Percentiles rank a stretch among this genome's conserved stretches.
Evolutionary conservation across 2,888 invertebrate species (phyloP).

Genomic region (Cecidostiba fungosa): DNA sequence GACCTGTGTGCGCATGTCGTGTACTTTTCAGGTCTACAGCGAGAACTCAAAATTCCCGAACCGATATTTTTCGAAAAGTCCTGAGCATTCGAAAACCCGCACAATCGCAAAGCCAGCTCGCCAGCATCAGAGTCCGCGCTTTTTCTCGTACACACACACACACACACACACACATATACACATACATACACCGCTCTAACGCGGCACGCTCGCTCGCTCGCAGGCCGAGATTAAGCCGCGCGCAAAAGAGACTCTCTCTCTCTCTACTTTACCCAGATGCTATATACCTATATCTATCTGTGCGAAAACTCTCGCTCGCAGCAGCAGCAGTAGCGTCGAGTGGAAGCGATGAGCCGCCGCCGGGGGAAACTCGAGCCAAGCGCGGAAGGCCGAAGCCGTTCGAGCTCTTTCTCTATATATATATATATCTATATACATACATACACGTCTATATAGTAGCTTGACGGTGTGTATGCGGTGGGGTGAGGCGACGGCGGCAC

Average conservation of each 20-base stretch:
- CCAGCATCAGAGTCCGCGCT: not conserved
- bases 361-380: slow-evolving; percentile 70
- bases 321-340: slow-evolving; percentile 69
- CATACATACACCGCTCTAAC: not conserved
- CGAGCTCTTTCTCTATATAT: slow-evolving; percentile 59
- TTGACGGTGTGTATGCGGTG: slow-evolving; percentile 43
- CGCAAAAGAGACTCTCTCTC: slow-evolving; percentile 14
- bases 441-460: slow-evolving; percentile 11
- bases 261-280: not conserved
- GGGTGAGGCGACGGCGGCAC: slow-evolving; percentile 47
- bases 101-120: slow-evolving; percentile 4
- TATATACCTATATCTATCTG: too few species aligned
- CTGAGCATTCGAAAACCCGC: not conserved
- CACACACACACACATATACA: not conserved
- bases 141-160: not conserved
- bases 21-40: too few species aligned
- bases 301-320: slow-evolving; percentile 13
- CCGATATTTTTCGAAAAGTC: not conserved
- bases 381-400: slow-evolving; percentile 69
- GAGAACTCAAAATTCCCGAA: too few species aligned
- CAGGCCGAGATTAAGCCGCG: slow-evolving; percentile 1
- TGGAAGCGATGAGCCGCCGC: slow-evolving; percentile 77
- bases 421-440: not conserved
- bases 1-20: too few species aligned
- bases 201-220: not conserved